phyloP scores from a whole-genome alignment of 2,797 vertebrate species.

The Vespertilio murinus region DNA sequence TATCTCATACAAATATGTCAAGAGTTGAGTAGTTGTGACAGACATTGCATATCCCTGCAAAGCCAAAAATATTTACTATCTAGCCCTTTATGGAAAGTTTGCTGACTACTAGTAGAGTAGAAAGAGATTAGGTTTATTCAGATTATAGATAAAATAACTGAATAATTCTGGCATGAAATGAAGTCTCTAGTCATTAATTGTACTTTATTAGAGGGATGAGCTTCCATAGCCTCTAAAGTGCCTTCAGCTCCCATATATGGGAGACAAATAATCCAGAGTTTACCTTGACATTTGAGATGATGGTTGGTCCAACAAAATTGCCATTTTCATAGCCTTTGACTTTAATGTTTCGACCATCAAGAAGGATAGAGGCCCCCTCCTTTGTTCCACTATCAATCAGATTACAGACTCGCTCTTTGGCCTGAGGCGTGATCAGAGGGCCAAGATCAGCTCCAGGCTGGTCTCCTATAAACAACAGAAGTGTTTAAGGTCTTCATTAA shows the following conservation, averaged over 20 bases:
- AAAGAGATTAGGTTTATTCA: neutral
- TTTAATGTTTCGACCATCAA: constrained; percentile 92
- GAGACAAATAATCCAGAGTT: constrained; percentile 62
- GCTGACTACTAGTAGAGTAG: neutral
- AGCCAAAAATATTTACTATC: neutral
- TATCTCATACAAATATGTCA: neutral
- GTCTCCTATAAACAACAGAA: constrained; percentile 88
- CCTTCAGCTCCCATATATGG: neutral
- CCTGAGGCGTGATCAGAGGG: constrained; percentile 93
- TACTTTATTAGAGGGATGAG: constrained; percentile 7
- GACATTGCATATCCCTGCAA: neutral
- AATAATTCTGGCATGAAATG: neutral
- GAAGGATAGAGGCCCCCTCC: constrained; percentile 92
- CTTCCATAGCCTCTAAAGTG: neutral
- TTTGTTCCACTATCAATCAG: constrained; percentile 93
- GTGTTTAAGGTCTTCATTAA: neutral
- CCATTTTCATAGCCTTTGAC: constrained; percentile 96
- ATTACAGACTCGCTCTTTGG: constrained; percentile 92
- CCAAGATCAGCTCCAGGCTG: constrained; percentile 96
- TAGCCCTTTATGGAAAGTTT: neutral
- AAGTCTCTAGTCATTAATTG: constrained; percentile 16
- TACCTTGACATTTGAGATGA: constrained; percentile 92
- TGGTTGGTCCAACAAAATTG: constrained; percentile 97
- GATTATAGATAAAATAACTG: constrained; percentile 30
- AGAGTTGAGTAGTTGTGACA: constrained; percentile 1